Base-by-base conservation (phyloP, 1,140 invertebrate species). In the Listronotus bonariensis region DNA sequence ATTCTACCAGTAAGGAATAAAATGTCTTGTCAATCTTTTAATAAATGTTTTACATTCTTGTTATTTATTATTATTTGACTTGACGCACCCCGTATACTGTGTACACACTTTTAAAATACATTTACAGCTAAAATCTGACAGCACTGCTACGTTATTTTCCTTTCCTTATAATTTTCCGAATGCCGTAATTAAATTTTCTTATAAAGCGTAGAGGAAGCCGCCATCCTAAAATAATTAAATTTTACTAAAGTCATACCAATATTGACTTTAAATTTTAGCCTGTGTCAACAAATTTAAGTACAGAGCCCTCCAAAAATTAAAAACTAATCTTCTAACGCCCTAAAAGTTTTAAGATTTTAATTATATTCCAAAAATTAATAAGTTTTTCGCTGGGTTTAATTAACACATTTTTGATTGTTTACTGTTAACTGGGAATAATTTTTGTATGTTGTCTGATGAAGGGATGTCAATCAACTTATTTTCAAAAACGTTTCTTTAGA, bases 191-290 rank as follows among this genome's bases (percentile, higher is more conserved):
- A 58, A 58, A 58, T 58, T 58, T 58, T 15, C 43, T 43, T 32
- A 49, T 41, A 60, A 60, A 46, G 34, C 34, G 34, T 36, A 36
- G 34, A 9, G 34, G 42, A 20, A 60, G 46, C 31, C 42, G 46
- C 48, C 58, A 42, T 52, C 58, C 58, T 46, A 41, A 60, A 51
- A 60, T 60, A 60, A 60, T 60, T 60, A 60, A 60, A 60, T 60
- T 52, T 52, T 43, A 41, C 7, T 36, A 32, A 60, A 60, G 58
- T 60, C 58, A 51, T 60, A 60, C 58, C 58, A 60, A 60, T 60
- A 60, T 60, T 60, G 58, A 60, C 58, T 60, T 60, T 60, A 42
- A 51, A 60, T 59, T 60, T 59, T 41, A 52, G 34, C 46, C 48
- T 34, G 40, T 52, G 48, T 60, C 58, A 60, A 60, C 58, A 60